phyloP scores from a whole-genome alignment of 1,140 invertebrate species.

The Rhynchophorus ferrugineus region DNA sequence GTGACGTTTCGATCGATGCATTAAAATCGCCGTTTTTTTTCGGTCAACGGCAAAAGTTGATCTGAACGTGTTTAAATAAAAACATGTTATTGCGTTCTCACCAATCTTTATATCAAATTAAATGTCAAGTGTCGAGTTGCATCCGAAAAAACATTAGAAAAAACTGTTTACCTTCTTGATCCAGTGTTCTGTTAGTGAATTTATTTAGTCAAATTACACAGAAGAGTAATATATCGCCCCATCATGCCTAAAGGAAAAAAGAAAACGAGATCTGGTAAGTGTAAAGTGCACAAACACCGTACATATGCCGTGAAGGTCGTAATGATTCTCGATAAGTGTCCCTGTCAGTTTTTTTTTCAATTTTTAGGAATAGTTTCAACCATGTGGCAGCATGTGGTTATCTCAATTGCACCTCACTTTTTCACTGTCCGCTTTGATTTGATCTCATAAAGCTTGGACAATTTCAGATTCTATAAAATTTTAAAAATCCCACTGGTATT shows the following conservation, averaged over 20 bases:
- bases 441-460: too few relatives aligned
- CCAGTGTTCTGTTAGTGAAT: conserved; percentile 37
- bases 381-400: too few relatives aligned
- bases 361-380: too few relatives aligned
- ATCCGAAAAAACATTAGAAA: conserved; percentile 34
- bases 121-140: conserved; percentile 38
- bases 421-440: too few relatives aligned
- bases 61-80: conserved; percentile 31
- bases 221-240: conserved; percentile 31
- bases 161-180: conserved; percentile 42
- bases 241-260: conserved; percentile 41
- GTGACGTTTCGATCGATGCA: conserved; percentile 14
- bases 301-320: too few relatives aligned
- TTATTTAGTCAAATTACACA: conserved; percentile 39
- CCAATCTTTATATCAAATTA: conserved; percentile 34
- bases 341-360: too few relatives aligned
- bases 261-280: conserved; percentile 41
- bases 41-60: conserved; percentile 26
- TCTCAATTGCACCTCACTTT: too few relatives aligned
- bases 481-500: neutral
- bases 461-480: too few relatives aligned
- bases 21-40: conserved; percentile 18
- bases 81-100: conserved; percentile 41
- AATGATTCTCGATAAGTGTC: too few relatives aligned
- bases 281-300: too few relatives aligned